Evolutionary conservation across 2,113 vertebrate genomes (phyloP).

Genomic region (Prunella fulvescens): DNA sequence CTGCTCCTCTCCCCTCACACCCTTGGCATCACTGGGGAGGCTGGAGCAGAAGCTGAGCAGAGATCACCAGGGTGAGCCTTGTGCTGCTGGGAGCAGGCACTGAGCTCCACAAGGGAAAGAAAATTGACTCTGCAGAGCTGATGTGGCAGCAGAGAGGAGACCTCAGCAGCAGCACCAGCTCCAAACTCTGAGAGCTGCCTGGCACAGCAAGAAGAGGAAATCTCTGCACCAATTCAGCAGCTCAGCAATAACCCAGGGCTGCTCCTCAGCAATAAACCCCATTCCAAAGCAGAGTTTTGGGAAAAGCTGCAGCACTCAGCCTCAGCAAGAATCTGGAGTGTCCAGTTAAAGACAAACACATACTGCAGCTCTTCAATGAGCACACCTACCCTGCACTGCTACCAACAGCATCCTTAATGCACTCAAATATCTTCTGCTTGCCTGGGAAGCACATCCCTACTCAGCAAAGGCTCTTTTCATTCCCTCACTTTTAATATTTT

Average conservation of each 20-base stretch:
- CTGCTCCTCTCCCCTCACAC: neutral
- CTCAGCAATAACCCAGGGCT: neutral
- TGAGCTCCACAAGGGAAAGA: neutral
- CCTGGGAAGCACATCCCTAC: neutral
- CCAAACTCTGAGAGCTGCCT: neutral
- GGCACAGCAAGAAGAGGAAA: neutral
- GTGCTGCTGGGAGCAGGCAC: neutral
- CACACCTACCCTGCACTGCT: neutral
- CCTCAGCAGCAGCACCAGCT: neutral
- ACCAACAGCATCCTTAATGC: neutral
- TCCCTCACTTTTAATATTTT: neutral
- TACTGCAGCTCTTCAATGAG: neutral
- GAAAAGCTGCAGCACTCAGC: neutral
- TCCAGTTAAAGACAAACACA: neutral
- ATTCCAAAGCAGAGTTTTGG: neutral
- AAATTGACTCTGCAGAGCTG: neutral
- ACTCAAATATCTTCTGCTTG: neutral
- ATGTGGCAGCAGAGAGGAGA: neutral
- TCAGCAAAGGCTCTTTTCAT: neutral
- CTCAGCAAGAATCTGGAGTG: neutral
- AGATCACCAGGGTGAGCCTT: neutral
- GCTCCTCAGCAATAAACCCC: neutral
- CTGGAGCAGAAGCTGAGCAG: neutral
- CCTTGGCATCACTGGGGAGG: neutral
- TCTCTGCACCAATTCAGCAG: neutral